Percentiles rank a stretch among this genome's conserved stretches.
Conservation (phyloP, 1,140 invertebrate species). For the Hermetia illucens region DNA sequence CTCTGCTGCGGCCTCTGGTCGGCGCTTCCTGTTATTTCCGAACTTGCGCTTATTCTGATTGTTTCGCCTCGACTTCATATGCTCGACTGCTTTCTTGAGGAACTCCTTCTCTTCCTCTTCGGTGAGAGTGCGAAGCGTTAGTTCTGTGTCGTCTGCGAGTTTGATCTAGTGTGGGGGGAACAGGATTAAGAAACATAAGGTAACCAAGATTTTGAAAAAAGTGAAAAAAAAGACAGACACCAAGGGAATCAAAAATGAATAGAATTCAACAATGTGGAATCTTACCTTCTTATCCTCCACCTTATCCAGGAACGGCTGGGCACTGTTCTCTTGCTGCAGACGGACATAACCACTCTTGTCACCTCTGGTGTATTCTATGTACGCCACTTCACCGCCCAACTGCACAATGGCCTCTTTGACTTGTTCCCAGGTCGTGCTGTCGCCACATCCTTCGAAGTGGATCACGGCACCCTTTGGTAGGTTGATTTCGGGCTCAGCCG, state of each 20-base stretch:
- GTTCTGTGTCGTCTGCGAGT: slow-evolving; percentile 35
- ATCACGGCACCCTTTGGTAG: slow-evolving; percentile 56
- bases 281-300: slow-evolving; percentile 41
- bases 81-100: slow-evolving; percentile 43
- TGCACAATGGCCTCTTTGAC: slow-evolving; percentile 52
- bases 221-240: background rate
- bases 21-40: slow-evolving; percentile 26
- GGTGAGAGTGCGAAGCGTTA: slow-evolving; percentile 42
- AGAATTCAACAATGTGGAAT: background rate
- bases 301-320: slow-evolving; percentile 47
- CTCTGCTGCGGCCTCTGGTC: slow-evolving; percentile 17
- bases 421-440: slow-evolving; percentile 46
- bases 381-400: slow-evolving; percentile 48
- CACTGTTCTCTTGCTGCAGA: slow-evolving; percentile 50
- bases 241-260: background rate
- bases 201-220: slow-evolving; percentile 7
- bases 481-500: slow-evolving; percentile 31
- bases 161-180: slow-evolving; percentile 6
- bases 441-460: slow-evolving; percentile 42
- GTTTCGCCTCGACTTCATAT: slow-evolving; percentile 41
- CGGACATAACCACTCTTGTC: slow-evolving; percentile 56
- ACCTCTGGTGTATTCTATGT: slow-evolving; percentile 58
- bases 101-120: slow-evolving; percentile 56
- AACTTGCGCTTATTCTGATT: slow-evolving; percentile 27
- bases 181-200: background rate